Evolutionary conservation across 2,113 vertebrate genomes (phyloP).

Genomic region (Hepsetus odoe): DNA sequence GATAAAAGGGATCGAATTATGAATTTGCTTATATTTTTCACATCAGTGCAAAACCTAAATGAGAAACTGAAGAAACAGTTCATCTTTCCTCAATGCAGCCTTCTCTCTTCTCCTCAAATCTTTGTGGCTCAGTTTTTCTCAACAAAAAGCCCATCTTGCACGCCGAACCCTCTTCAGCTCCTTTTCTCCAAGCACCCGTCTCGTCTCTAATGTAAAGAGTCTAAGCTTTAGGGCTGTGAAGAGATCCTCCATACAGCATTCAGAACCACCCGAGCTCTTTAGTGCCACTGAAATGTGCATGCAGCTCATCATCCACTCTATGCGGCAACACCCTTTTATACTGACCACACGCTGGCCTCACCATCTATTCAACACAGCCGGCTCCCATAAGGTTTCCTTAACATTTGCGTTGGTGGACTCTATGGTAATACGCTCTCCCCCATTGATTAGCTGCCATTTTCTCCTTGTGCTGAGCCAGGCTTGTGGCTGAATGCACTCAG

Average conservation of each 20-base stretch:
- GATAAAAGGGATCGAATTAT: background rate
- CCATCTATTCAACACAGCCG: constrained; percentile 49
- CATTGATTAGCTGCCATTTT: constrained; percentile 74
- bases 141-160: constrained; percentile 21
- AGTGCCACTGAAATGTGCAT: constrained; percentile 52
- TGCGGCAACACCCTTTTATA: constrained; percentile 44
- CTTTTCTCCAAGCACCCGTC: constrained; percentile 18
- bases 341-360: constrained; percentile 35
- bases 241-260: constrained; percentile 43
- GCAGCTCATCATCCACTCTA: constrained; percentile 32
- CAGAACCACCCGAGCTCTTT: constrained; percentile 46
- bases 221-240: constrained; percentile 27
- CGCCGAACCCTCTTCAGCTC: constrained; percentile 12
- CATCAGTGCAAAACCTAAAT: background rate
- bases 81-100: constrained; percentile 9
- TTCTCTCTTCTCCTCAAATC: constrained; percentile 5
- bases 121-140: background rate
- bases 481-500: constrained; percentile 34
- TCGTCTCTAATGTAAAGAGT: constrained; percentile 22
- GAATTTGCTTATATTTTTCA: background rate
- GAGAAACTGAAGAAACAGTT: constrained; percentile 3
- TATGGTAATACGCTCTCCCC: constrained; percentile 62
- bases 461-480: constrained; percentile 55
- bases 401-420: constrained; percentile 66
- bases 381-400: constrained; percentile 64